Evolutionary conservation across 2,797 vertebrate genomes (phyloP), one percentile per base, ranked within the genome.

Genomic region (Tiaroga cobitis): DNA sequence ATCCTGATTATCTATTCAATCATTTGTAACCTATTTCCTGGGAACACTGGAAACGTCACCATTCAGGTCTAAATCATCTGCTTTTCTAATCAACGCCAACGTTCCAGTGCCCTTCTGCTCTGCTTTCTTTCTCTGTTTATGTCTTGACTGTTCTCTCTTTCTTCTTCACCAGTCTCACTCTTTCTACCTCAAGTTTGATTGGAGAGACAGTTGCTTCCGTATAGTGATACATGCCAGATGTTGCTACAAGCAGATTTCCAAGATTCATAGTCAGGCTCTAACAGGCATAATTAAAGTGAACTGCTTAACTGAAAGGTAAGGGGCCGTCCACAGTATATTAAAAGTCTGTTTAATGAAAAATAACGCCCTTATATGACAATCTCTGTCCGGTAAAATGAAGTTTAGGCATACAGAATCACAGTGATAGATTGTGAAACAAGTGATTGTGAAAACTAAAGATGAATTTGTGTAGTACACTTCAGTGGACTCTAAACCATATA

Each of bases 51-150:
- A 90, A 90, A 88, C 86, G 84, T 89, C 80, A 86, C 80, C 87
- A 90, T 88, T 87, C 86, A 76, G 74, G 84, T 85, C 80, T 90
- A 90, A 90, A 87, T 92, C 88, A 91, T 89, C 86, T 83, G 81
- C 87, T 87, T 78, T 87, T 89, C 89, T 91, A 89, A 90, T 76
- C 54, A 86, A 81, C 80, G 24, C 56, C 77, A 88, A 87, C 80
- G 83, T 90, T 92, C 78, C 83, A 80, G 91, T 89, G 91, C 89
- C 90, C 87, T 87, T 89, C 88, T 78, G 83, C 69, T 87, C 87
- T 87, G 79, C 83, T 87, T 88, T 89, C 90, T 89, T 90, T 94
- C 91, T 94, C 90, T 92, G 92, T 90, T 67, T 90, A 89, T 2
- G 0, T 41, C 88, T 41, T 63, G 9, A 16, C 54, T 34, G 43